Conservation (phyloP, 2,888 invertebrate genomes). For the Watsonalla cultraria region DNA sequence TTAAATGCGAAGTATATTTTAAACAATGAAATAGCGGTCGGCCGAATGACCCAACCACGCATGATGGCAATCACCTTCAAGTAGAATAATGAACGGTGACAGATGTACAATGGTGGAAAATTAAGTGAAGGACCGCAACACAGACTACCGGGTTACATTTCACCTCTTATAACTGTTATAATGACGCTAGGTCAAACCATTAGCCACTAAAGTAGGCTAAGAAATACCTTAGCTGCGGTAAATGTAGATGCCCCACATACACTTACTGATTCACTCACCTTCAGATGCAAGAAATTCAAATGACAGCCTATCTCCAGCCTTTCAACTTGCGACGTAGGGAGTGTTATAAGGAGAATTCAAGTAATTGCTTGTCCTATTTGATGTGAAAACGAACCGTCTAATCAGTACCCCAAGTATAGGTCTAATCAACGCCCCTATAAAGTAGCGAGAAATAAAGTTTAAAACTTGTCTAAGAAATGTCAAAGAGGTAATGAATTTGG, state of each 20-base stretch:
- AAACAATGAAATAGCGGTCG: slow-evolving; percentile 14
- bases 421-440: too few species aligned
- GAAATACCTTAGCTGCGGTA: background rate
- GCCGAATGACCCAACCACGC: slow-evolving; percentile 17
- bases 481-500: too few species aligned
- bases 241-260: background rate
- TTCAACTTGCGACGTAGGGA: too few species aligned
- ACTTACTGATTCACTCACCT: too few species aligned
- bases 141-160: slow-evolving; percentile 12
- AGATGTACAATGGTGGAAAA: slow-evolving; percentile 25
- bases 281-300: too few species aligned
- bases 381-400: too few species aligned
- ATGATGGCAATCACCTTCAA: slow-evolving; percentile 2
- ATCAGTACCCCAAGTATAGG: too few species aligned
- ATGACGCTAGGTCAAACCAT: background rate
- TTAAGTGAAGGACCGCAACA: slow-evolving; percentile 20
- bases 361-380: too few species aligned
- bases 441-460: too few species aligned
- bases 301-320: too few species aligned
- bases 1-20: slow-evolving; percentile 17
- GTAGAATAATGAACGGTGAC: slow-evolving; percentile 23
- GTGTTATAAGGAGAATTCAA: too few species aligned
- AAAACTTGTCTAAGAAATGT: too few species aligned
- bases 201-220: background rate
- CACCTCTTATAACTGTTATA: background rate